These are phyloP conservation scores for Sphenodon punctatus DNA, from an alignment of 2,797 vertebrate species.

Conservation along the genomic window DNA sequence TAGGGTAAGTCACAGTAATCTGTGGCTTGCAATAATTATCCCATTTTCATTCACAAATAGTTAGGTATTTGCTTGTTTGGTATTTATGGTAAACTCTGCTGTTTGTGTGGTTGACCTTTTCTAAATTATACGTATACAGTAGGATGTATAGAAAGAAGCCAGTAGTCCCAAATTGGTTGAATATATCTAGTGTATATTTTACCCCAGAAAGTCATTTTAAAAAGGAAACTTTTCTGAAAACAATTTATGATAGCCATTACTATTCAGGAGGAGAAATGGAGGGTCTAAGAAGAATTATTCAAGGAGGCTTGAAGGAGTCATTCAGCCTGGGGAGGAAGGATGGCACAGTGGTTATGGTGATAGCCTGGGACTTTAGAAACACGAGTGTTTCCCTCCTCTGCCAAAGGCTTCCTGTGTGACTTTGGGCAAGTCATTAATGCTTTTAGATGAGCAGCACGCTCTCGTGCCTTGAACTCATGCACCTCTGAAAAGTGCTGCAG, in stretches of 20 bases:
- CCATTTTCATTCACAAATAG: slow-evolving; percentile 67
- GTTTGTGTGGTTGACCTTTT: slow-evolving; percentile 38
- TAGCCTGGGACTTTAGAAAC: neutral
- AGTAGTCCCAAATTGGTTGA: neutral
- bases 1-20: slow-evolving; percentile 47
- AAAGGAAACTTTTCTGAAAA: slow-evolving; percentile 36
- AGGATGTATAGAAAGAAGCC: slow-evolving; percentile 16
- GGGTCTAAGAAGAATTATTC: neutral
- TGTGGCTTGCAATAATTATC: slow-evolving; percentile 57
- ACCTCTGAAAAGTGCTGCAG: no score
- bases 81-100: slow-evolving; percentile 63
- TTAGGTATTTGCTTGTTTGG: slow-evolving; percentile 49
- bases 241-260: neutral
- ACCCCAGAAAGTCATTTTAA: slow-evolving; percentile 32
- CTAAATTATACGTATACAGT: slow-evolving; percentile 31
- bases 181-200: slow-evolving; percentile 27
- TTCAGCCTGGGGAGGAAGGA: neutral
- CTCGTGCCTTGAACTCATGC: no score
- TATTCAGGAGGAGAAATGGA: neutral
- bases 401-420: neutral
- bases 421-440: no score
- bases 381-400: neutral
- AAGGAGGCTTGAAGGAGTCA: slow-evolving; percentile 4
- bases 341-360: neutral
- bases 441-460: no score